These are phyloP conservation scores for Dynastes grantii DNA, from an alignment of 2,888 invertebrate genomes.

Conservation along the genomic window DNA sequence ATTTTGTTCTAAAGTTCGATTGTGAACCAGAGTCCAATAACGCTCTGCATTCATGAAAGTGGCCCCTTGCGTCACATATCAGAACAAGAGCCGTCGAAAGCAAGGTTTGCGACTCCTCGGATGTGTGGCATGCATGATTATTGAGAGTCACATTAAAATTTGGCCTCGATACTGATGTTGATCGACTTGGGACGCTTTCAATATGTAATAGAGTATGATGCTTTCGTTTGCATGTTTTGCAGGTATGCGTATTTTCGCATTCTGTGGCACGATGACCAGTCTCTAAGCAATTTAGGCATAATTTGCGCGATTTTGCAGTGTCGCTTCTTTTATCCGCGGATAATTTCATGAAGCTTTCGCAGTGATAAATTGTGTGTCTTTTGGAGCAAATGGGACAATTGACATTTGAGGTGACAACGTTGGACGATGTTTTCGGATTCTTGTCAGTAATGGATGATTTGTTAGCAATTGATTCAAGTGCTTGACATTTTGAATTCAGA, in stretches of 20 bases:
- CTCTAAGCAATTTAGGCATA: conserved; percentile 57
- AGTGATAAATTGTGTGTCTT: conserved; percentile 53
- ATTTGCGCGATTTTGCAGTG: conserved; percentile 8
- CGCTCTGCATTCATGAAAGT: not conserved
- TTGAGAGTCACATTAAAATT: not conserved
- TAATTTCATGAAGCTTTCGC: conserved; percentile 51
- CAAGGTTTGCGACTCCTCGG: too few relatives aligned
- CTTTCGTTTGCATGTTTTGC: conserved; percentile 53
- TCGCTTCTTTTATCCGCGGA: conserved; percentile 43
- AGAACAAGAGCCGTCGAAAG: too few relatives aligned
- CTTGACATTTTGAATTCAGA: conserved; percentile 14
- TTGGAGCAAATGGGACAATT: conserved; percentile 52
- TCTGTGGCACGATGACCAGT: conserved; percentile 51
- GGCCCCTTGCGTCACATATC: not conserved
- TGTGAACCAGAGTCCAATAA: not conserved
- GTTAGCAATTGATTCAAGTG: conserved; percentile 2
- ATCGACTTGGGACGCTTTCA: conserved; percentile 17
- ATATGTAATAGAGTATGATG: conserved; percentile 44
- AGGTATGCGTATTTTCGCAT: conserved; percentile 51
- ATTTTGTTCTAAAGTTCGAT: conserved; percentile 5
- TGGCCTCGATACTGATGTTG: not conserved
- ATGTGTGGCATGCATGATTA: too few relatives aligned
- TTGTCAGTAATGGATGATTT: not conserved
- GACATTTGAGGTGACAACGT: not conserved
- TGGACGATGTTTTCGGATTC: not conserved